Evolutionary conservation across 1,140 invertebrate species (phyloP), one percentile per base, ranked within the genome.

Genomic region (Vanessa tameamea): DNA sequence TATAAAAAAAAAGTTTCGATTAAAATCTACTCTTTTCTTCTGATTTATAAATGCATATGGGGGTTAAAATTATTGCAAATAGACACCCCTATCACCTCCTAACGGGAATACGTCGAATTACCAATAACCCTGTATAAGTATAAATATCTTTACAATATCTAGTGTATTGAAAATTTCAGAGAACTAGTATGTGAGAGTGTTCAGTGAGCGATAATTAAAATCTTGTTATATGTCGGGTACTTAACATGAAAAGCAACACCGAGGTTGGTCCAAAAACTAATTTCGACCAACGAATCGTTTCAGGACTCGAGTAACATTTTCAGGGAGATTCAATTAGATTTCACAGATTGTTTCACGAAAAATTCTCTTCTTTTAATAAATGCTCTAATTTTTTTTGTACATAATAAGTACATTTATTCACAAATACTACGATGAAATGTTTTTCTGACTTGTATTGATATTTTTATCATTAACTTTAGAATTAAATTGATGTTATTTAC

Each of bases 201-300:
- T 81, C 59, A 64, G 71, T 73, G 79, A 84, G 85, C 78, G 69
- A 80, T 88, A 88, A 90, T 90, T 88, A 90, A 88, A 88, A 82
- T 71, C 83, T 86, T 82, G 83, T 87, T 89, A 86, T 81, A 75
- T 82, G 78, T 78, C 73, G 75, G 76, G 72, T 72, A 73, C 76
- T 81, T 80, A 83, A 82, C 78, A 81, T 57, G 53, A 57, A 57
- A 82, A 47, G 50, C 78, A 82, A 86, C 82, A 83, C 82, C 74
- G 59, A 73, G 61, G 65, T 72, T 73, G 76, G 71, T 37, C 75
- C 73, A 73, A 81, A 83, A 81, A 78, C 72, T 77, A 83, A 77
- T 78, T 78, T 70, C 63, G 64, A 66, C 65, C 77, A 73, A 65
- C 72, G 61, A 75, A 73, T 64, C 51, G 26, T 77, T 74, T 43